Percentiles rank a stretch among this genome's conserved stretches.
Conservation (phyloP, 2,797 vertebrate genomes). For the Carapus acus region DNA sequence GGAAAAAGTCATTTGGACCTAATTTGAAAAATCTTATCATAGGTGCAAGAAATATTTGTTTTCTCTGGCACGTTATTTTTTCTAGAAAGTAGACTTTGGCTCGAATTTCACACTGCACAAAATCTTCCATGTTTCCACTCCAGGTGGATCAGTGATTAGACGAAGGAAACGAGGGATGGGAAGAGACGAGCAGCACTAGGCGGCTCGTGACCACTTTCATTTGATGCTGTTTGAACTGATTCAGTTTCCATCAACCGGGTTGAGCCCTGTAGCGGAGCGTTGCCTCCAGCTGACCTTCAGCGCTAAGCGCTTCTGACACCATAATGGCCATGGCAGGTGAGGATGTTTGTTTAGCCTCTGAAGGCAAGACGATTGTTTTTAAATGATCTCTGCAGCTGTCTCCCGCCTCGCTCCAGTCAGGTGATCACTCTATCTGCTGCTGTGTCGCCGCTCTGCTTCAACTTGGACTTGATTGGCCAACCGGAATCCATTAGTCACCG, state of each 20-base stretch:
- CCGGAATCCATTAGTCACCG: conserved; percentile 1
- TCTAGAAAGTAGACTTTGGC: no score
- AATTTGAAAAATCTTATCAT: no score
- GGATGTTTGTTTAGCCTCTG: conserved; percentile 36
- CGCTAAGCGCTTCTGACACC: conserved; percentile 39
- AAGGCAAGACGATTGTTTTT: conserved; percentile 30
- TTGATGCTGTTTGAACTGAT: conserved; percentile 23
- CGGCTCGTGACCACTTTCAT: conserved; percentile 22
- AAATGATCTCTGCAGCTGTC: conserved; percentile 26
- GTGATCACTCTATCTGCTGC: conserved; percentile 14
- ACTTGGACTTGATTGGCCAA: conserved; percentile 9
- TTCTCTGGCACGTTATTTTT: no score
- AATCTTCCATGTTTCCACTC: no score
- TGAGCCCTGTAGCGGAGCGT: background rate
- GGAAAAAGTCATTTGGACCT: no score
- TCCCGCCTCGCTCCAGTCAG: conserved; percentile 22
- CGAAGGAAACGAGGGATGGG: background rate
- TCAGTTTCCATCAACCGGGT: conserved; percentile 30
- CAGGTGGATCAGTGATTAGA: background rate
- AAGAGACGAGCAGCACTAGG: conserved; percentile 16
- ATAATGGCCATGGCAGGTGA: conserved; percentile 25
- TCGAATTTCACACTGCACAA: no score
- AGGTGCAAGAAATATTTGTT: background rate
- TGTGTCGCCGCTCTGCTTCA: conserved; percentile 11
- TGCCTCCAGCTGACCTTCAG: conserved; percentile 35